Percentiles rank a stretch among this genome's conserved stretches.
Conservation (phyloP, 2,113 vertebrate species). For the Oostethus manadensis region DNA sequence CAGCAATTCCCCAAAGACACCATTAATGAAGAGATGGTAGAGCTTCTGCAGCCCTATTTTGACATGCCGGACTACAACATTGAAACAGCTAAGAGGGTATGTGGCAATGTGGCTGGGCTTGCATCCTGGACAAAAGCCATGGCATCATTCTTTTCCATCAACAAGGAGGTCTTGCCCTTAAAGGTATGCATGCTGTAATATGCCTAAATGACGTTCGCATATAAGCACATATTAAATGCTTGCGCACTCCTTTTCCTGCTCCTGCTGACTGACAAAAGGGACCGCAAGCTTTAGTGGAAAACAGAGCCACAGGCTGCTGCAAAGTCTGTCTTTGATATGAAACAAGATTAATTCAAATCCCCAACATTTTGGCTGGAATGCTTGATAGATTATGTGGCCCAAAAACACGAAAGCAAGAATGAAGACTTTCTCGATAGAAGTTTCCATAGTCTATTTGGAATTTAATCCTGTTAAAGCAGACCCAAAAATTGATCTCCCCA, state of each 20-base stretch:
- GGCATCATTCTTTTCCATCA: slow-evolving; percentile 90
- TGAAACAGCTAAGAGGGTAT: slow-evolving; percentile 88
- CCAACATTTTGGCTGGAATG: slow-evolving; percentile 10
- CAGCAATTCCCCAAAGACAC: slow-evolving; percentile 96
- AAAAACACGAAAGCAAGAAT: not conserved
- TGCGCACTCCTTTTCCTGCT: not conserved
- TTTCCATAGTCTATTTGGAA: not conserved
- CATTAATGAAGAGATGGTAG: slow-evolving; percentile 91
- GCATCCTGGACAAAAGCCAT: slow-evolving; percentile 96
- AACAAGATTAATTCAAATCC: slow-evolving; percentile 24
- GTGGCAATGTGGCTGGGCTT: slow-evolving; percentile 91
- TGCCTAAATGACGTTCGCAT: not conserved
- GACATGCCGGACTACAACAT: slow-evolving; percentile 93
- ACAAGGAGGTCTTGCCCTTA: slow-evolving; percentile 93
- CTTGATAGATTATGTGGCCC: not conserved
- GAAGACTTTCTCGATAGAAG: slow-evolving; percentile 1
- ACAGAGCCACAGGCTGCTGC: slow-evolving; percentile 4
- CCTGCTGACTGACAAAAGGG: slow-evolving; percentile 15
- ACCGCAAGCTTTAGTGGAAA: slow-evolving; percentile 1
- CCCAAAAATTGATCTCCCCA: slow-evolving; percentile 6
- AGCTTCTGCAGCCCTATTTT: slow-evolving; percentile 90
- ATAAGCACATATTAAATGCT: not conserved
- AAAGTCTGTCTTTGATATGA: slow-evolving; percentile 10
- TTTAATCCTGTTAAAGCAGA: slow-evolving; percentile 3
- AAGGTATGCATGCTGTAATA: slow-evolving; percentile 73